phyloP scores from a whole-genome alignment of 2,888 invertebrate species.

The Acronicta leporina region DNA sequence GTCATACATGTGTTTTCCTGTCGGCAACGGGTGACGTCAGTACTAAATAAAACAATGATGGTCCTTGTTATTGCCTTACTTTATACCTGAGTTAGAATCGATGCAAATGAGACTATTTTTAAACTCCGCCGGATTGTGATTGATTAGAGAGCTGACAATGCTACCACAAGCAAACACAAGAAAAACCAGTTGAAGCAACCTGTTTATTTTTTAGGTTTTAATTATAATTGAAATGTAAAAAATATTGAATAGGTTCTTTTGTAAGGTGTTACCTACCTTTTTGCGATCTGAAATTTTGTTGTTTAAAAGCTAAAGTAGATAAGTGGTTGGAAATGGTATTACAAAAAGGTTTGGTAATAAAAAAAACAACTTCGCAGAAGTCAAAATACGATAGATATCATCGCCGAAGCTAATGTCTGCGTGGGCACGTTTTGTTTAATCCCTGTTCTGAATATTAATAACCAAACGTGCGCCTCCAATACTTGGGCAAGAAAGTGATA shows the following conservation, averaged over 20 bases:
- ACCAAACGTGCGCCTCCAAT: conserved; percentile 18
- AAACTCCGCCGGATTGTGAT: conserved; percentile 11
- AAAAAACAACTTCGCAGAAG: conserved; percentile 9
- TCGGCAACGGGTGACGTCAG: conserved; percentile 58
- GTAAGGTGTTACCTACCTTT: conserved; percentile 7
- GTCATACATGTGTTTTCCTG: conserved; percentile 60
- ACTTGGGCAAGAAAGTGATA: background rate
- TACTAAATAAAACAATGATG: conserved; percentile 59
- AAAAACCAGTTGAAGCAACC: background rate
- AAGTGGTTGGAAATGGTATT: conserved; percentile 15
- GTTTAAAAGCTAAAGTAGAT: conserved; percentile 21
- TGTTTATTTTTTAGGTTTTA: background rate
- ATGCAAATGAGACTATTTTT: conserved; percentile 31
- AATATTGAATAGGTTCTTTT: conserved; percentile 9
- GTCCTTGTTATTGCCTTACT: conserved; percentile 45
- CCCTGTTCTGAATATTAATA: conserved; percentile 34
- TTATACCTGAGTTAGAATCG: conserved; percentile 35
- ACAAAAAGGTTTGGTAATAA: conserved; percentile 3
- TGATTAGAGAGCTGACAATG: conserved; percentile 21
- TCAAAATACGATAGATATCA: conserved; percentile 11
- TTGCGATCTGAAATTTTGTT: conserved; percentile 4
- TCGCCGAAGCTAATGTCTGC: conserved; percentile 14
- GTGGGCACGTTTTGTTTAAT: conserved; percentile 34
- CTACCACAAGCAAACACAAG: background rate
- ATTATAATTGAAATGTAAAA: background rate